Percentiles rank a stretch among this genome's conserved stretches.
These are phyloP conservation scores for Celastrina argiolus DNA, from an alignment of 2,888 invertebrate species.

Conservation along the genomic window DNA sequence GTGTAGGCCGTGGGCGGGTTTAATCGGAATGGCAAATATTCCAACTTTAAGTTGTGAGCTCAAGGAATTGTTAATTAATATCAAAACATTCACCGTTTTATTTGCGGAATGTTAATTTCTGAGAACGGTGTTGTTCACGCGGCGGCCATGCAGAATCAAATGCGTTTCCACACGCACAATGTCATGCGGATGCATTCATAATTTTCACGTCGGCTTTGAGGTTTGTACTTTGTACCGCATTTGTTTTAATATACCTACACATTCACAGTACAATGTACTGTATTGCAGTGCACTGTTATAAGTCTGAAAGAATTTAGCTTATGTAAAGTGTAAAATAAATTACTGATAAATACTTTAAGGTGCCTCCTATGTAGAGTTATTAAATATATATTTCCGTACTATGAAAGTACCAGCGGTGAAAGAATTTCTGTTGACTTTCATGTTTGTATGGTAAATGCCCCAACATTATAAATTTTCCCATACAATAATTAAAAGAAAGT, in stretches of 20 bases:
- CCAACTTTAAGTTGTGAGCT: neutral
- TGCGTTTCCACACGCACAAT: conserved; percentile 37
- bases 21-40: too few species aligned
- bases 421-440: too few species aligned
- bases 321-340: too few species aligned
- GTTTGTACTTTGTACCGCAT: conserved; percentile 49
- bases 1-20: too few species aligned
- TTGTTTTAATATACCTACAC: conserved; percentile 39
- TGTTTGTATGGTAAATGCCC: too few species aligned
- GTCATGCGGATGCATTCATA: conserved; percentile 35
- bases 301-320: too few species aligned
- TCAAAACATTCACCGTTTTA: neutral
- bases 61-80: neutral
- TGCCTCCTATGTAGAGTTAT: too few species aligned
- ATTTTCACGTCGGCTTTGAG: conserved; percentile 48
- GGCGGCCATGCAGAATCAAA: conserved; percentile 27
- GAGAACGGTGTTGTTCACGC: neutral
- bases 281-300: neutral
- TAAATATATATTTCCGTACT: too few species aligned
- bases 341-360: too few species aligned
- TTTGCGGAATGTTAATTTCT: conserved; percentile 9
- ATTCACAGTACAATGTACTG: neutral
- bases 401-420: too few species aligned
- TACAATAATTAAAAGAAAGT: too few species aligned
- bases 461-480: too few species aligned